Base-by-base conservation (phyloP, 2,888 invertebrate species). In the Mystacides longicornis region DNA sequence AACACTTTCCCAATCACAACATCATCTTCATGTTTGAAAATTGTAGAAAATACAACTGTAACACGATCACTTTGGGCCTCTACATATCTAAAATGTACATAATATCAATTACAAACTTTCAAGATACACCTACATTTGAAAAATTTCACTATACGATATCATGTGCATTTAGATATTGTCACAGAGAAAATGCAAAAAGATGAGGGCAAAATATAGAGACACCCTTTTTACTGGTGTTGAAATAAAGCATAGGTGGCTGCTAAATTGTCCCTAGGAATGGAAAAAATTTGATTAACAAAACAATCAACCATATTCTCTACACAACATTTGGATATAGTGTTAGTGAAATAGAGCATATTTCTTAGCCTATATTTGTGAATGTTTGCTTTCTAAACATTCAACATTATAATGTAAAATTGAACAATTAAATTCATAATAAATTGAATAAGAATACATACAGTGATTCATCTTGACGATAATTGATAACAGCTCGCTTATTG, bases 1-100 rank as follows among this genome's bases (percentile, higher is more conserved):
- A 99, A 99, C 65, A 99, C 93, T 78, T 99, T 99, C 55, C 99
- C 99, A 71, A 99, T 92, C 54, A 99, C 87, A 68, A 99, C 89
- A 73, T 99, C 99, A 71, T 97, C 96, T 69, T 96, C 94, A 71
- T 98, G 97, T 67, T 94, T 91, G 77, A 99, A 99, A 69, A 98
- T 89, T 63, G 99, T 99, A 66, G 96, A 96, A 78, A 99, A 99
- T 62, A 99, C 96, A 61, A 99, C 98, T 18, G 99, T 99, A 60
- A 99, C 99, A 66, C 99, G 83, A 77, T 99, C 99, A 60, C 93
- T 84, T 75, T 96, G 95, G 58, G 99, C 97, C 74, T 98, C 96
- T 62, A 99, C 93, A 72, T 98, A 98, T 79, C 96, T 97, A 67
- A 2, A 54, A 22, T 33, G 18, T 19, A 16, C 5, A 27, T 7